Evolutionary conservation across 2,113 vertebrate species (phyloP).

Genomic region (Cichladusa arquata): DNA sequence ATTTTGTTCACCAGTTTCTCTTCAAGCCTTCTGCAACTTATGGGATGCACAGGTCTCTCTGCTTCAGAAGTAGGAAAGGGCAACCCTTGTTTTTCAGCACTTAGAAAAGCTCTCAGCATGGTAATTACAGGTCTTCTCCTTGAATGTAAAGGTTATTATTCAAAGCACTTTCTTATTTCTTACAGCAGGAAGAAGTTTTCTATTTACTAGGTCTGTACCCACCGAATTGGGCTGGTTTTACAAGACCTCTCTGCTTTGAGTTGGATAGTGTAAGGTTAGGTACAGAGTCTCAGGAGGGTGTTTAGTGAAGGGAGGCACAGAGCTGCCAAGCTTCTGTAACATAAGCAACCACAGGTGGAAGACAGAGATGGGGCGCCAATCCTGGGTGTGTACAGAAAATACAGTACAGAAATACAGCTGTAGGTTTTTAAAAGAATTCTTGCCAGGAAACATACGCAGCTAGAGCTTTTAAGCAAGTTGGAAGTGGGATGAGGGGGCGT

Average conservation of each 20-base stretch:
- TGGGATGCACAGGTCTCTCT: background rate
- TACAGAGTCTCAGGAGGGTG: background rate
- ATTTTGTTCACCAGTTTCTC: background rate
- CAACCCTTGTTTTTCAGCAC: background rate
- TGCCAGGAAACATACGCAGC: background rate
- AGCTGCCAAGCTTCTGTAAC: background rate
- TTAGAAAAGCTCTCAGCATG: background rate
- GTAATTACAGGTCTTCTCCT: background rate
- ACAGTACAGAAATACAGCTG: background rate
- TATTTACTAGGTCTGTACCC: background rate
- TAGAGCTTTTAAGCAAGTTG: background rate
- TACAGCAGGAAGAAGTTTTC: background rate
- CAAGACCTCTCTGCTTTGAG: background rate
- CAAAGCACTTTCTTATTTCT: background rate
- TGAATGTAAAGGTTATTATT: background rate
- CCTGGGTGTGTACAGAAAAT: background rate
- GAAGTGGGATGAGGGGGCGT: background rate
- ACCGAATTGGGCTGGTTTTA: background rate
- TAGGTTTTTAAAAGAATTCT: background rate
- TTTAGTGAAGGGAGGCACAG: background rate
- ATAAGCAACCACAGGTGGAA: background rate
- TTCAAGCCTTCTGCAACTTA: background rate
- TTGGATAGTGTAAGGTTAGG: background rate
- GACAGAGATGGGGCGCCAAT: background rate
- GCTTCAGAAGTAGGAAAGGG: background rate